A percentile compares a stretch with the other conserved stretches of the same genome.
Evolutionary conservation across 2,888 invertebrate species (phyloP).

Genomic region (Ethmia dodecea): DNA sequence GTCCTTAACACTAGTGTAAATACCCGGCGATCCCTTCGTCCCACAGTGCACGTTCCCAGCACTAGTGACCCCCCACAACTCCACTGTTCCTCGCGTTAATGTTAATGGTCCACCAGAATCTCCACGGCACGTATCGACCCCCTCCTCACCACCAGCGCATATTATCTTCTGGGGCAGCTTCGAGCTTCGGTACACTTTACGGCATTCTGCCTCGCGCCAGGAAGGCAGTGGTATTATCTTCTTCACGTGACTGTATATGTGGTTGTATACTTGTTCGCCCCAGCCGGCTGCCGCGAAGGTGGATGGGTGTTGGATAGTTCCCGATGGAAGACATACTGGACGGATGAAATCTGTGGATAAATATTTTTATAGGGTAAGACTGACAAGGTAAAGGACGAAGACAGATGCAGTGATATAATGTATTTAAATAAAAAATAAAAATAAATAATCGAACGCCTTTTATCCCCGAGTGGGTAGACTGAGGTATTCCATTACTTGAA

Average conservation of each 20-base stretch:
- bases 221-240: constrained; percentile 39
- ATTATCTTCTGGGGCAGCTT: constrained; percentile 32
- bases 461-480: no score
- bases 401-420: no score
- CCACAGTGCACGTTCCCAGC: constrained; percentile 40
- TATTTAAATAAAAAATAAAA: no score
- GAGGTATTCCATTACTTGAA: no score
- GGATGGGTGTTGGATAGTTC: constrained; percentile 15
- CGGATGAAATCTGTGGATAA: constrained; percentile 52
- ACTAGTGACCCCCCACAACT: constrained; percentile 45
- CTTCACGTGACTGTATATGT: constrained; percentile 35
- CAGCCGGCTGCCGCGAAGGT: constrained; percentile 41
- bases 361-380: no score
- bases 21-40: constrained; percentile 34
- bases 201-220: constrained; percentile 27
- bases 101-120: constrained; percentile 52
- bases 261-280: constrained; percentile 31
- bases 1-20: constrained; percentile 42
- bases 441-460: no score
- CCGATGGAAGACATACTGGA: constrained; percentile 43
- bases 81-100: constrained; percentile 25
- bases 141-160: constrained; percentile 45
- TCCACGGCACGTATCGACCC: constrained; percentile 44
- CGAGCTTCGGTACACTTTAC: constrained; percentile 23
- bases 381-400: no score